These are phyloP conservation scores for Cacoxenus indagator DNA, from an alignment of 2,888 invertebrate genomes.

Conservation along the genomic window DNA sequence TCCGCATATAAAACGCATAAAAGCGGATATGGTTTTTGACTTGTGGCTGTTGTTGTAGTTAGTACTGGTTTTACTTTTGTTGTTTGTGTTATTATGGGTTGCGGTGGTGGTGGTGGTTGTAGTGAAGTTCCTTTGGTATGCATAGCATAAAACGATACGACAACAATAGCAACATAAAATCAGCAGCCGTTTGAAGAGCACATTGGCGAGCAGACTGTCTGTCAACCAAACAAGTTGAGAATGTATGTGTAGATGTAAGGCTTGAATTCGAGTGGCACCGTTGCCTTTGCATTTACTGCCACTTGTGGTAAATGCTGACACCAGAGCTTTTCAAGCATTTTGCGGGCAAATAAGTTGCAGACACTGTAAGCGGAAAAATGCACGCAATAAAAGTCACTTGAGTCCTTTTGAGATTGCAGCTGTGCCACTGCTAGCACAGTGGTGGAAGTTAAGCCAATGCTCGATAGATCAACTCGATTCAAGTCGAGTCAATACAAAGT, in stretches of 20 bases:
- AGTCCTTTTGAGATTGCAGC: constrained; percentile 62
- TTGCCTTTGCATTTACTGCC: constrained; percentile 7
- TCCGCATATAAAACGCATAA: constrained; percentile 16
- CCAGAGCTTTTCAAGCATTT: constrained; percentile 58
- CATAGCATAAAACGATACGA: constrained; percentile 1
- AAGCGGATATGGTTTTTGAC: constrained; percentile 7
- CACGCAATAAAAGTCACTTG: constrained; percentile 59
- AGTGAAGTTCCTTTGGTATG: neutral
- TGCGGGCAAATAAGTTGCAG: constrained; percentile 58
- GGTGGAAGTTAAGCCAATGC: constrained; percentile 39
- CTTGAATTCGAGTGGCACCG: neutral
- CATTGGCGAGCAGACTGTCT: too few relatives aligned
- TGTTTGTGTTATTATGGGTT: neutral
- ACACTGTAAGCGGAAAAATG: constrained; percentile 22
- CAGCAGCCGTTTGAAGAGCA: neutral
- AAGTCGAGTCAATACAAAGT: neutral
- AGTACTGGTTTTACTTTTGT: neutral
- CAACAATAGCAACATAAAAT: neutral
- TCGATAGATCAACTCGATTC: neutral
- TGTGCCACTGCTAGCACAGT: constrained; percentile 39
- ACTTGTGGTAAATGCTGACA: constrained; percentile 59
- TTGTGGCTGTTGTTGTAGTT: neutral
- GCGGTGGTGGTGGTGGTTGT: neutral
- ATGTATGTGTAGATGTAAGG: neutral
- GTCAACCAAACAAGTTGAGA: constrained; percentile 21